Evolutionary conservation across 2,888 invertebrate species (phyloP).

Genomic region (Metellina segmentata): DNA sequence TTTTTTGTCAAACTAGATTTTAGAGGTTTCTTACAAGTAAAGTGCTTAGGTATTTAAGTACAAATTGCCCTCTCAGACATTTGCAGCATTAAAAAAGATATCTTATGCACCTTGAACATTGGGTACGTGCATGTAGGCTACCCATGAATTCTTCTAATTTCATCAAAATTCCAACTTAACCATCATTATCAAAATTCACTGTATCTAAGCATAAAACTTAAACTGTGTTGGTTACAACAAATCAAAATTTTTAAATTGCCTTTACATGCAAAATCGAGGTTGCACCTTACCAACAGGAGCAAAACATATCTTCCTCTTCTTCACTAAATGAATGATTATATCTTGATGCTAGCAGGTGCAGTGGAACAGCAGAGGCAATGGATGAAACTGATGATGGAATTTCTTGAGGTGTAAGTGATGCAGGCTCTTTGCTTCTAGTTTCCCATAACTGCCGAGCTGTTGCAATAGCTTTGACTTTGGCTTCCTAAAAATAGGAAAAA

Average conservation of each 20-base stretch:
- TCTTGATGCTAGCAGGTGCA: slow-evolving; percentile 70
- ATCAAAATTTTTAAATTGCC: too few relatives aligned
- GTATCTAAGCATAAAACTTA: background rate
- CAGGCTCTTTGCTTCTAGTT: slow-evolving; percentile 69
- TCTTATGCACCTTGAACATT: too few relatives aligned
- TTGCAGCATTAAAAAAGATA: too few relatives aligned
- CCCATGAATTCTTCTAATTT: too few relatives aligned
- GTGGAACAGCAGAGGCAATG: slow-evolving; percentile 69
- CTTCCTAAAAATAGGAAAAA: slow-evolving; percentile 44
- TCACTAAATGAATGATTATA: slow-evolving; percentile 71
- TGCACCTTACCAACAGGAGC: slow-evolving; percentile 65
- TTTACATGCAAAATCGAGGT: background rate
- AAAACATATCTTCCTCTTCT: slow-evolving; percentile 74
- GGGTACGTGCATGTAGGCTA: too few relatives aligned
- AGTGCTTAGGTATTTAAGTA: too few relatives aligned
- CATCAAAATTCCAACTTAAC: too few relatives aligned
- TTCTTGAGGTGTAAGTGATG: slow-evolving; percentile 62
- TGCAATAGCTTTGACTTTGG: slow-evolving; percentile 72
- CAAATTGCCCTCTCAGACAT: too few relatives aligned
- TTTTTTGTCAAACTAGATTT: too few relatives aligned
- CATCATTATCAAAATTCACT: too few relatives aligned
- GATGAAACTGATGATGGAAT: slow-evolving; percentile 58
- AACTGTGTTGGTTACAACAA: too few relatives aligned
- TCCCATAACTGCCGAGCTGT: slow-evolving; percentile 74
- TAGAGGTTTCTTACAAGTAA: too few relatives aligned